A percentile compares a stretch with the other conserved stretches of the same genome.
These are phyloP conservation scores for Zaprionus nigranus DNA, from an alignment of 1,140 invertebrate genomes.

Conservation along the genomic window DNA sequence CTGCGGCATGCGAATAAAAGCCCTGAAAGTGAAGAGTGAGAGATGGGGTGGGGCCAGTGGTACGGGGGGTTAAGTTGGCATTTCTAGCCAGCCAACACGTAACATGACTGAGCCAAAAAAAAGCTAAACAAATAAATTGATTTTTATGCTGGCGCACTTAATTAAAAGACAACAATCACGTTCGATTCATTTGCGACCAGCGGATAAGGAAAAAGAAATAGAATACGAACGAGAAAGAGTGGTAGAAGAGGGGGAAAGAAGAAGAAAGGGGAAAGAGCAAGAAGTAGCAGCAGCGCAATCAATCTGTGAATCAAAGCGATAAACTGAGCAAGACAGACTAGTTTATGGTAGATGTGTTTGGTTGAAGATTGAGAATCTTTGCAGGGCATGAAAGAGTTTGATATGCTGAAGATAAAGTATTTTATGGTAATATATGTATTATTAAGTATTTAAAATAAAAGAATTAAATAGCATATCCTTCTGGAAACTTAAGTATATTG, in stretches of 20 bases:
- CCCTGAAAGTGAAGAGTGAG: neutral
- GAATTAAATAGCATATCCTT: too few species aligned
- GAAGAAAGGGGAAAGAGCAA: neutral
- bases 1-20: conserved; percentile 14
- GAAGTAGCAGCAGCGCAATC: conserved; percentile 8
- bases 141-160: conserved; percentile 53
- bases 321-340: neutral
- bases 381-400: too few species aligned
- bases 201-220: neutral
- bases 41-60: too few species aligned
- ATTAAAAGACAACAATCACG: conserved; percentile 50
- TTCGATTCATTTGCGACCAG: conserved; percentile 6
- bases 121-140: conserved; percentile 65
- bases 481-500: fast-evolving
- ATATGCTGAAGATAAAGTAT: too few species aligned
- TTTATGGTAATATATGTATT: too few species aligned
- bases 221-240: neutral
- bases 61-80: conserved; percentile 14
- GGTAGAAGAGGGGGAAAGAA: neutral
- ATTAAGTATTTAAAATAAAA: too few species aligned
- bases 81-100: conserved; percentile 41
- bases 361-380: neutral
- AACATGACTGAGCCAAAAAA: conserved; percentile 31
- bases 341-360: neutral
- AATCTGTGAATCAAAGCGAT: neutral